Base-by-base conservation (phyloP, 2,797 vertebrate species). In the Dendrocincla tyrannina region DNA sequence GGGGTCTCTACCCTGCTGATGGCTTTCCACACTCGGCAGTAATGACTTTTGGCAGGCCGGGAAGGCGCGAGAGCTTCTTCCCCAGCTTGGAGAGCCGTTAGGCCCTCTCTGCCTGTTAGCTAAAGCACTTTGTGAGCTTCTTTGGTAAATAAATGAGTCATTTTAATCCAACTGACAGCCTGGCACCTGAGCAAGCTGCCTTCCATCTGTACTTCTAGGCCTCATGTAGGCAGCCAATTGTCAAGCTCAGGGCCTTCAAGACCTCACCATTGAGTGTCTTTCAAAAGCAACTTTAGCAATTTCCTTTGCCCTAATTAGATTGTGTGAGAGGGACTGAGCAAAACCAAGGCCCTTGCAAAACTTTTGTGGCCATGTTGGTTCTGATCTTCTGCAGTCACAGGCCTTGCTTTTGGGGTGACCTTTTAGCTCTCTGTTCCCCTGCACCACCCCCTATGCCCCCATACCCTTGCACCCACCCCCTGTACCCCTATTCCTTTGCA, bases 81-180 rank as follows among this genome's bases (percentile, higher is more conserved):
- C 96, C 97, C 97, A 97, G 97, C 98, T 98, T 95, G 86, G 97
- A 96, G 98, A 98, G 97, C 97, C 97, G 97, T 97, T 98, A 98
- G 98, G 98, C 97, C 97, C 98, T 97, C 97, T 97, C 98, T 98
- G 96, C 95, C 98, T 98, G 98, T 99, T 99, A 98, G 98, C 98
- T 97, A 97, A 98, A 99, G 99, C 99, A 98, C 99, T 99, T 99
- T 98, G 98, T 98, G 98, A 98, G 98, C 98, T 99, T 99, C 99
- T 99, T 99, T 98, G 99, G 98, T 98, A 99, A 99, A 99, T 99
- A 99, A 99, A 99, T 99, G 99, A 99, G 99, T 99, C 99, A 99
- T 99, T 99, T 99, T 99, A 99, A 99, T 99, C 99, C 99, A 99
- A 99, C 99, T 99, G 99, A 99, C 99, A 99, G 99, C 98, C 99